phyloP scores from a whole-genome alignment of 2,797 vertebrate genomes.

The Arctocebus calabarensis region DNA sequence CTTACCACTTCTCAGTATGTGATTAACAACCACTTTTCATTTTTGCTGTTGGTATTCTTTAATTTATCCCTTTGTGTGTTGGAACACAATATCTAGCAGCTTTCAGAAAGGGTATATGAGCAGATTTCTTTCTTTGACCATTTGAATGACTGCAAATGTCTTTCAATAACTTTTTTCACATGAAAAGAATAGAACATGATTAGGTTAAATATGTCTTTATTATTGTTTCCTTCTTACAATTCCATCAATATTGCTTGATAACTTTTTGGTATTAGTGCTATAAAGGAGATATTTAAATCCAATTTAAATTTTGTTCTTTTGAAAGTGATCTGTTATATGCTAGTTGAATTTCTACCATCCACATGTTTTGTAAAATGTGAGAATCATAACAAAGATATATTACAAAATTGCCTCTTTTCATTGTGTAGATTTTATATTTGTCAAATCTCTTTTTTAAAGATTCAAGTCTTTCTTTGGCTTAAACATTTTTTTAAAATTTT shows the following conservation, averaged over 20 bases:
- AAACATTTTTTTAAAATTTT: not conserved
- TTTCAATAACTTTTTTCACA: conserved; percentile 29
- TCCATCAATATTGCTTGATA: not conserved
- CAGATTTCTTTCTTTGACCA: not conserved
- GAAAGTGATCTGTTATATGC: not conserved
- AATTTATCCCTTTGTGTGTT: not conserved
- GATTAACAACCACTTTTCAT: not conserved
- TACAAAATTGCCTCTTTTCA: not conserved
- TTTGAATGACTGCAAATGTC: not conserved
- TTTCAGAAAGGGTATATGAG: not conserved
- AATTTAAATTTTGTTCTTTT: conserved; percentile 33
- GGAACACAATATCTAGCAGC: not conserved
- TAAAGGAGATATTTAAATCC: not conserved
- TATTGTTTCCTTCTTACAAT: not conserved
- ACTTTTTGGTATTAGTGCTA: not conserved
- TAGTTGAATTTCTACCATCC: not conserved
- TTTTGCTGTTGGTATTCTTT: not conserved
- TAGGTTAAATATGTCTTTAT: not conserved
- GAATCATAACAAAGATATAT: not conserved
- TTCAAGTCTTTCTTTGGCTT: not conserved
- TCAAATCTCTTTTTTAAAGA: not conserved
- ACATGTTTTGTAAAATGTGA: not conserved
- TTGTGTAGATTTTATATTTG: not conserved
- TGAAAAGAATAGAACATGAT: not conserved
- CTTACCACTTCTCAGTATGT: not conserved